A percentile compares a stretch with the other conserved stretches of the same genome.
Conservation (phyloP, 2,797 vertebrate species). For the Myiotriccus ornatus region DNA sequence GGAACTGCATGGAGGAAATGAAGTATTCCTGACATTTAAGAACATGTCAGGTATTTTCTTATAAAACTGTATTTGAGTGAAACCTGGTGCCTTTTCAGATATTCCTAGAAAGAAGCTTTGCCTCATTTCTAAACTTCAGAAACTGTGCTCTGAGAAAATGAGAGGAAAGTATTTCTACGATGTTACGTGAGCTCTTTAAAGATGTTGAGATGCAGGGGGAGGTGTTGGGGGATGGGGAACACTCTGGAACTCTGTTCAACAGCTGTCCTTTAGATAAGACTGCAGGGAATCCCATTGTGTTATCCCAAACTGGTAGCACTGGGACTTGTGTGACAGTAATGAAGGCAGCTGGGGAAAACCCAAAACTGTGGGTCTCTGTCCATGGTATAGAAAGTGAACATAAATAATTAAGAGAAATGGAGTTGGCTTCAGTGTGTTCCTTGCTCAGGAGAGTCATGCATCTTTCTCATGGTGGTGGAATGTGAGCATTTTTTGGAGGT, state of each 20-base stretch:
- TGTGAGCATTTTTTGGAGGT: constrained; percentile 42
- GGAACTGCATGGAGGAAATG: not conserved
- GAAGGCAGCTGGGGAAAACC: not conserved
- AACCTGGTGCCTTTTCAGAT: not conserved
- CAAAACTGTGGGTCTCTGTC: constrained; percentile 29
- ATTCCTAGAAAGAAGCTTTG: not conserved
- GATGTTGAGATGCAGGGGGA: not conserved
- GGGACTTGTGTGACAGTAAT: not conserved
- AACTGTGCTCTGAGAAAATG: not conserved
- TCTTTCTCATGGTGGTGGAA: constrained; percentile 28
- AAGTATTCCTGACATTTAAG: constrained; percentile 1
- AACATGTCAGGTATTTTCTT: not conserved
- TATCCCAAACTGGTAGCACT: not conserved
- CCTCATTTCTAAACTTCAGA: not conserved
- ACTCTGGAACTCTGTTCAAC: not conserved
- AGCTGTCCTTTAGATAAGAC: not conserved
- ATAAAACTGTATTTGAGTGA: not conserved
- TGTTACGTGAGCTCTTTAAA: not conserved
- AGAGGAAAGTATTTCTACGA: not conserved
- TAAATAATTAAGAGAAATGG: not conserved
- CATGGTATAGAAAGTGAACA: constrained; percentile 38
- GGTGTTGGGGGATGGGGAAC: not conserved
- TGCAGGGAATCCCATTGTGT: not conserved
- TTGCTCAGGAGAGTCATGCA: not conserved
- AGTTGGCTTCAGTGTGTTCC: not conserved